Conservation (phyloP, 2,888 invertebrate genomes). For the Trissonchulus latispiculum region DNA sequence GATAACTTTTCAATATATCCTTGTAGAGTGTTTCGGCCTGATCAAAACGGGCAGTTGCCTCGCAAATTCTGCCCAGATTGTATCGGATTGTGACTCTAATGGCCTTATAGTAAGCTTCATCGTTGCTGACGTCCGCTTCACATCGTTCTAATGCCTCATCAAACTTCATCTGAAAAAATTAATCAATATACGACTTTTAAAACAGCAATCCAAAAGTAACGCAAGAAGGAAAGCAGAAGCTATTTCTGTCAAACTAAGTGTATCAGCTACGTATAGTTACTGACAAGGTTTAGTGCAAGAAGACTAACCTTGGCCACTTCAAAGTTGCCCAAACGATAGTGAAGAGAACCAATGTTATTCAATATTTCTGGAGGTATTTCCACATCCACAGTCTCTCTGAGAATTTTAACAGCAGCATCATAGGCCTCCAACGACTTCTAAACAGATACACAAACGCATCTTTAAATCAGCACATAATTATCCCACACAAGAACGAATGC, state of each 20-base stretch:
- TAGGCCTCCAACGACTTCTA: slow-evolving; percentile 79
- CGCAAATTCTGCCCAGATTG: slow-evolving; percentile 83
- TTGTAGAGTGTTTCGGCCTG: slow-evolving; percentile 92
- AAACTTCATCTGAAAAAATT: slow-evolving; percentile 53
- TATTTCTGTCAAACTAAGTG: too few relatives aligned
- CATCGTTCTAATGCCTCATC: slow-evolving; percentile 75
- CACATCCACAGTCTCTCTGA: slow-evolving; percentile 80
- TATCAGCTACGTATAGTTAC: too few relatives aligned
- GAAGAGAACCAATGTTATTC: slow-evolving; percentile 89
- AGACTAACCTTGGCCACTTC: slow-evolving; percentile 61
- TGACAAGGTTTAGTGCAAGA: too few relatives aligned
- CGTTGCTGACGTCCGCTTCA: slow-evolving; percentile 55
- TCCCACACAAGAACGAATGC: not conserved
- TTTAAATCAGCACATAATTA: not conserved
- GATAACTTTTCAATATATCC: slow-evolving; percentile 89
- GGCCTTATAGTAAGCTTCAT: slow-evolving; percentile 27
- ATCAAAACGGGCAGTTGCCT: slow-evolving; percentile 80
- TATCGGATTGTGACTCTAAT: slow-evolving; percentile 75
- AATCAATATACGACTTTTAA: too few relatives aligned
- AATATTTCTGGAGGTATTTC: slow-evolving; percentile 94
- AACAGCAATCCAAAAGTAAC: too few relatives aligned
- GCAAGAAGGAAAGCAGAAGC: too few relatives aligned
- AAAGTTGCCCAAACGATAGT: slow-evolving; percentile 69
- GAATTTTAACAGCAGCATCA: slow-evolving; percentile 77
- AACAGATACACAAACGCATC: slow-evolving; percentile 7